Base-by-base conservation (phyloP, 2,113 vertebrate species). In the Pipra filicauda region DNA sequence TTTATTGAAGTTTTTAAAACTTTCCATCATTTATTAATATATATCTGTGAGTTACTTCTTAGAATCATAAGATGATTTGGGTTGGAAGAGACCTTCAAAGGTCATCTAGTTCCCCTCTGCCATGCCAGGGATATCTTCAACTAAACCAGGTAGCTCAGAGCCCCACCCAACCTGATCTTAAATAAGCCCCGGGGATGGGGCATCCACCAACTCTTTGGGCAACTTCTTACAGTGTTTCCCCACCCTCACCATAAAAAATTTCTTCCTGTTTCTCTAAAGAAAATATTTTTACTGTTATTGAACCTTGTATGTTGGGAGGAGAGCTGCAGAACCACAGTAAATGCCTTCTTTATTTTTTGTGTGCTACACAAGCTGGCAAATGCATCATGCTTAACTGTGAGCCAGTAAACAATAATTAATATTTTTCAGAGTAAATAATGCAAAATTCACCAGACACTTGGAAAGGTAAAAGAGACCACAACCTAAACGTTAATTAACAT, bases 81-180 rank as follows among this genome's bases (percentile, higher is more conserved):
- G 23, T 39, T 46, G 31, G 27, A 67, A 74, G 44, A 44, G 52
- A 33, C 18, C 4, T 57, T 66, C 70, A 48, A 51, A 55, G 4
- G 8, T 49, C 58, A 76, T 11, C 15, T 11, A 24, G 8, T 41
- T 37, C 52, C 0, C 8, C 7, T 2, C 26, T 57, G 49, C 48
- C 33, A 2, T 7, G 1, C 4, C 43, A 79, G 12, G 15, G 19
- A 21, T 11, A 62, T 33, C 26, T 69, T 46, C 65, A 51, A 8
- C 8, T 15, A 37, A 4, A 65, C 18, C 21, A 61, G 15, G 4
- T 20, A 66, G 7, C 41, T 49, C 31, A 54, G 27, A 79, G 14
- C 1, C 15, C 12, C 0, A 0, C 61, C 12, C 7, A 75, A 6
- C 22, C 11, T 35, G 18, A 43, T 5, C 18, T 15, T 31, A 12